Percentiles rank a stretch among this genome's conserved stretches.
Evolutionary conservation across 92 coral and sea anemone species (phyloP).

Genomic region (Zoanthus solanderi): DNA sequence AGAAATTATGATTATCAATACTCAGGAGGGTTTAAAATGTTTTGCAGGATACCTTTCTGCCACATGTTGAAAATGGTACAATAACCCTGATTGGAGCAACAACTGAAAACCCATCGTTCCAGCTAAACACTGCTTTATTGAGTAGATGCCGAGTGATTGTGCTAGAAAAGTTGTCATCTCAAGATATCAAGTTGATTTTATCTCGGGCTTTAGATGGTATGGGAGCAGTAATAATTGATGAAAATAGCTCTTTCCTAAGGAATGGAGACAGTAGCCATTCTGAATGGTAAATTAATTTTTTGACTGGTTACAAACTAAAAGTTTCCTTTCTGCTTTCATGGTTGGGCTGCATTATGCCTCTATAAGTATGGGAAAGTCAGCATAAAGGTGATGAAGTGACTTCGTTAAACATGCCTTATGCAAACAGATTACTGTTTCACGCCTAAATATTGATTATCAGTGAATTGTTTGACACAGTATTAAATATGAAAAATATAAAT

Average conservation of each 20-base stretch:
- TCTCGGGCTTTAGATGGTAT: constrained; percentile 68
- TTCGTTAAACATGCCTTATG: too few species aligned
- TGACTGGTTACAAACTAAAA: too few species aligned
- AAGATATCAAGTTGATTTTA: constrained; percentile 76
- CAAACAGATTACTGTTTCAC: too few species aligned
- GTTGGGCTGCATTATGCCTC: too few species aligned
- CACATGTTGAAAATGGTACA: constrained; percentile 98
- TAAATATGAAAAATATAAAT: too few species aligned
- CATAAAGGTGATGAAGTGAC: too few species aligned
- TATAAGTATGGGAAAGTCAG: too few species aligned
- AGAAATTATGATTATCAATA: neutral
- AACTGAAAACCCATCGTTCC: constrained; percentile 99
- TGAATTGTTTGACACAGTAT: too few species aligned
- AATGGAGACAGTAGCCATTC: neutral
- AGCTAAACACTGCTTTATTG: constrained; percentile 91
- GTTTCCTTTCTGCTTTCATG: too few species aligned
- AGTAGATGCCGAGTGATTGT: constrained; percentile 96
- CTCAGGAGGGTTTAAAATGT: neutral
- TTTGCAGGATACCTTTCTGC: constrained; percentile 94
- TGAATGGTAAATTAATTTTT: constrained; percentile 35
- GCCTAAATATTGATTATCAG: too few species aligned
- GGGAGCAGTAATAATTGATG: constrained; percentile 68
- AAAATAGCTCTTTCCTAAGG: constrained; percentile 19
- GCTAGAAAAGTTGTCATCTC: constrained; percentile 84
- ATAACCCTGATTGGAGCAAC: constrained; percentile 98